Evolutionary conservation across 2,888 invertebrate genomes (phyloP), one percentile per base, ranked within the genome.

Genomic region (Drosophila longiperda): DNA sequence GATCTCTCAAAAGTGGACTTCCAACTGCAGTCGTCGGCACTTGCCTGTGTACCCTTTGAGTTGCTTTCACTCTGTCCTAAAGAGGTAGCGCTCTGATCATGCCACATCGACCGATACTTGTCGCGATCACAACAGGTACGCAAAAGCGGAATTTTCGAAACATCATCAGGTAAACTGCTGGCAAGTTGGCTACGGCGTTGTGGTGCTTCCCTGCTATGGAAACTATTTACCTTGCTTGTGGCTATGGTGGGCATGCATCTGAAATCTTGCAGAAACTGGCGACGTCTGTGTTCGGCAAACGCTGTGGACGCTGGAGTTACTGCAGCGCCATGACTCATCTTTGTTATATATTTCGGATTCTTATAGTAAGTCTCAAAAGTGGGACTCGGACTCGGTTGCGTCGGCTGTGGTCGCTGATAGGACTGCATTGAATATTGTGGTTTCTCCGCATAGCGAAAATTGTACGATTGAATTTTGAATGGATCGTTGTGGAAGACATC

Each of bases 401-500:
- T 26, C 34, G 49, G 9, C 20, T 69, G 60, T 0, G 77, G 60
- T 8, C 83, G 67, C 23, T 64, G 75, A 36, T 74, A 84, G 7
- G 80, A 73, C 60, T 80, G 82, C 36, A 83, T n/a, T 3, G 74
- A 64, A 57, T 77, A 84, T 26, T 42, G 38, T 1, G 91, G 92
- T 15, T 87, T 75, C 0, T 92, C 91, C 29, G 92, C 92, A 70
- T 92, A 92, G 4, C 78, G 91, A 69, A 92, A 92, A 57, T 90
- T 91, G 54, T 89, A 90, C 48, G 92, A 92, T 53, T 92, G 89
- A 62, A 91, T 87, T 89, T 92, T 92, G 64, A 92, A 92, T 1
- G 92, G 92, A 75, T 92, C 92, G 20, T 85, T 87, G 68, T 80
- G 82, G 57, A 92, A 92, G 11, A 82, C 78, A 73, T 92, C 92